These are phyloP conservation scores for Drosophila neoperkinsi DNA, from an alignment of 2,888 invertebrate species.

Conservation along the genomic window DNA sequence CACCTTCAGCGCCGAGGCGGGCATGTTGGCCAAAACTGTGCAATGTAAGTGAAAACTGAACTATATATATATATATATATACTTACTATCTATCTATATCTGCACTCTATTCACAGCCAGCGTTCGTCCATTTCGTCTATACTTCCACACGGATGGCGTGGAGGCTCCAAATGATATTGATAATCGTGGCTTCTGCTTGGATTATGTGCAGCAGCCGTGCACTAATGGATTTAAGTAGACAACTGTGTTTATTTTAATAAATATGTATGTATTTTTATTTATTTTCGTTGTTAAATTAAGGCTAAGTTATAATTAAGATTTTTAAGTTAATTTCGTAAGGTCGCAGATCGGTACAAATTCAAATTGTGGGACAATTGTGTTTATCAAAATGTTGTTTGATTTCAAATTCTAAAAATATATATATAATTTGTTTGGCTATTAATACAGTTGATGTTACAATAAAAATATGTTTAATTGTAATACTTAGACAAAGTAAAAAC, in stretches of 20 bases:
- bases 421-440: constrained; percentile 63
- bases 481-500: constrained; percentile 72
- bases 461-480: constrained; percentile 61
- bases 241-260: constrained; percentile 51
- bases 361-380: constrained; percentile 27
- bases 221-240: constrained; percentile 70
- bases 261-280: constrained; percentile 66
- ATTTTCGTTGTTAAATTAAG: constrained; percentile 70
- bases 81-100: neutral
- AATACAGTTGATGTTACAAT: constrained; percentile 60
- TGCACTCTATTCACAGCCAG: constrained; percentile 87
- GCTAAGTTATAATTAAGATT: constrained; percentile 44
- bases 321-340: constrained; percentile 56
- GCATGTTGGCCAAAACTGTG: constrained; percentile 89
- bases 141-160: constrained; percentile 91
- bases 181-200: constrained; percentile 93
- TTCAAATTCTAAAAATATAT: constrained; percentile 29
- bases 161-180: constrained; percentile 91
- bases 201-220: constrained; percentile 94
- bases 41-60: constrained; percentile 87
- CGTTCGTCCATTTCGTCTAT: constrained; percentile 92
- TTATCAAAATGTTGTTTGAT: constrained; percentile 6
- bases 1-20: constrained; percentile 90
- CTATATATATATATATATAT: neutral
- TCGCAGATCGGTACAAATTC: constrained; percentile 61